A percentile compares a stretch with the other conserved stretches of the same genome.
Conservation (phyloP, 2,797 vertebrate species). For the Malurus leucopterus region DNA sequence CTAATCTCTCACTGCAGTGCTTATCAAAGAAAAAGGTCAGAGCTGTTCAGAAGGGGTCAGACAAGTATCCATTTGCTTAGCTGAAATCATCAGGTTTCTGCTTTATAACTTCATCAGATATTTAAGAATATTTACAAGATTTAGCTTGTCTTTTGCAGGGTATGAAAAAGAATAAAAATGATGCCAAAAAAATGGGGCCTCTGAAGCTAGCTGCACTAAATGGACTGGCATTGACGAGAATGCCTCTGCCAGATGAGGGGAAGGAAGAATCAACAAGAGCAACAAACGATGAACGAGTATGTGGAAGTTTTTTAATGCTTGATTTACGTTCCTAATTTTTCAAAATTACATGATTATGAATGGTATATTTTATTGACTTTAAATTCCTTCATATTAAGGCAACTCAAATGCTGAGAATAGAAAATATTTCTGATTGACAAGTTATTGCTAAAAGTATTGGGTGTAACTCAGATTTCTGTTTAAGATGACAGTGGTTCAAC, state of each 20-base stretch:
- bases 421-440: background rate
- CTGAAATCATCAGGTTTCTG: background rate
- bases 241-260: slow-evolving; percentile 81
- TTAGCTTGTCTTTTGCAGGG: slow-evolving; percentile 75
- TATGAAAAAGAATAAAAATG: slow-evolving; percentile 88
- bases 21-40: background rate
- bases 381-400: background rate
- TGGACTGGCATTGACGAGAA: slow-evolving; percentile 83
- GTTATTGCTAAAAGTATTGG: background rate
- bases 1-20: background rate
- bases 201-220: slow-evolving; percentile 90
- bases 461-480: background rate
- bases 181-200: slow-evolving; percentile 90
- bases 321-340: background rate
- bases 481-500: background rate
- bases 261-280: slow-evolving; percentile 85
- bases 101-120: background rate
- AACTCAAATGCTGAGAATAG: background rate
- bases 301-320: background rate
- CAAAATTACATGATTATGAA: background rate
- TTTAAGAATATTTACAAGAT: background rate
- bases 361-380: background rate
- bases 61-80: background rate
- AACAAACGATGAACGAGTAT: slow-evolving; percentile 91
- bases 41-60: background rate